Base-by-base conservation (phyloP, 2,888 invertebrate genomes). In the Cactoblastis cactorum region DNA sequence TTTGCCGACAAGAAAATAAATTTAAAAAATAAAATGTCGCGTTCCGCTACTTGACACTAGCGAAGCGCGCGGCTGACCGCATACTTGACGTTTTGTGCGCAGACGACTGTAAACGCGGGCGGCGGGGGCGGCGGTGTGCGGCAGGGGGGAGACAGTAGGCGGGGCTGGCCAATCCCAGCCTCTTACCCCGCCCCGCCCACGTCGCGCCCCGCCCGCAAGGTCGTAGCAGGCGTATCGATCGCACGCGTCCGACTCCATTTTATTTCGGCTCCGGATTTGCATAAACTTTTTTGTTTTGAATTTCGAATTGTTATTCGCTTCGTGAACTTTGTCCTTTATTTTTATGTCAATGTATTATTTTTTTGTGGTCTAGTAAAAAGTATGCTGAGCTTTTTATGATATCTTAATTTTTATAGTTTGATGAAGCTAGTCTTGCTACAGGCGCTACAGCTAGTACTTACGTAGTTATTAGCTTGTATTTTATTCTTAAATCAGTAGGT, bases 191-290 rank as follows among this genome's bases (percentile, higher is more conserved):
- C 73, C 74, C 85, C 83, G 84, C 87, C 87, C 77, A 80, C 78
- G 63, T 71, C 59, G 59, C 53, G 75, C 75, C 76, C 84, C 86
- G 85, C 88, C 86, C 77, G 77, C 86, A 86, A 87, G 86, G 87
- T 85, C 85, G 82, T 75, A 61, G 71, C 74, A 77, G 76, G 66
- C 71, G 71, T 86, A 87, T 88, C 86, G 89, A 88, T 89, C 89
- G 85, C 80, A 83, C 83, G 83, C 85, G 83, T 77, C 58, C 71
- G 85, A 84, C 85, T 86, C 87, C 89, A 89, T 90, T 90, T 88
- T 88, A 88, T 87, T 87, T 86, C 80, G 81, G 78, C 76, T 83
- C 71, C 76, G 71, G 80, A 88, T 89, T 88, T 88, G 88, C 88
- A 88, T 89, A 86, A 83, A 80, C 74, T 82, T 83, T 82, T 84